phyloP scores from a whole-genome alignment of 2,113 vertebrate species.

The Gallinago paraguaiae region DNA sequence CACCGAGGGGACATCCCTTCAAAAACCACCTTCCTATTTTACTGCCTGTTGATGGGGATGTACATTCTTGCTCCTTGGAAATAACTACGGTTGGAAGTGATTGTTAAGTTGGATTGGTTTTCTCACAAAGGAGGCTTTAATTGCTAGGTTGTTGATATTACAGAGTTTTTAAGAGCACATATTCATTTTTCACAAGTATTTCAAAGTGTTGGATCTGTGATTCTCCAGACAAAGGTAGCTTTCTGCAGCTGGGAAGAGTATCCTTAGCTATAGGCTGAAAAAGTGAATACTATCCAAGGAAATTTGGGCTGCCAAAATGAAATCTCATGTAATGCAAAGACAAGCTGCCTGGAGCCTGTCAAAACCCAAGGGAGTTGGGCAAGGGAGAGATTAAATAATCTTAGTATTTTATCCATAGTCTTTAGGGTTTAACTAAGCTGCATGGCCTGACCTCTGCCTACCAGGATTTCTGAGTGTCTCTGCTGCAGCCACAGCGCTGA shows the following conservation, averaged over 20 bases:
- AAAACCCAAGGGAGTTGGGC: neutral
- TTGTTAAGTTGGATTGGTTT: neutral
- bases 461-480: neutral
- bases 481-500: neutral
- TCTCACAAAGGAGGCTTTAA: neutral
- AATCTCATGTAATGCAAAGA: neutral
- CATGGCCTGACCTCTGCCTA: neutral
- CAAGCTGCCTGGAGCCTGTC: neutral
- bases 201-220: neutral
- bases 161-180: neutral
- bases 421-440: neutral
- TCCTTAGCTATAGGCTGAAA: neutral
- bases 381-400: neutral
- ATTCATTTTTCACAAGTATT: neutral
- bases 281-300: neutral
- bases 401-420: neutral
- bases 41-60: neutral
- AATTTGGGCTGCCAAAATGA: neutral
- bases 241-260: neutral
- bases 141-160: neutral
- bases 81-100: neutral
- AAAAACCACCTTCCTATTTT: neutral
- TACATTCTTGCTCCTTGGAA: neutral
- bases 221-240: neutral
- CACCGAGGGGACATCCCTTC: neutral